Percentiles rank a stretch among this genome's conserved stretches.
These are phyloP conservation scores for Gallinago media DNA, from an alignment of 2,113 vertebrate genomes.

Conservation along the genomic window DNA sequence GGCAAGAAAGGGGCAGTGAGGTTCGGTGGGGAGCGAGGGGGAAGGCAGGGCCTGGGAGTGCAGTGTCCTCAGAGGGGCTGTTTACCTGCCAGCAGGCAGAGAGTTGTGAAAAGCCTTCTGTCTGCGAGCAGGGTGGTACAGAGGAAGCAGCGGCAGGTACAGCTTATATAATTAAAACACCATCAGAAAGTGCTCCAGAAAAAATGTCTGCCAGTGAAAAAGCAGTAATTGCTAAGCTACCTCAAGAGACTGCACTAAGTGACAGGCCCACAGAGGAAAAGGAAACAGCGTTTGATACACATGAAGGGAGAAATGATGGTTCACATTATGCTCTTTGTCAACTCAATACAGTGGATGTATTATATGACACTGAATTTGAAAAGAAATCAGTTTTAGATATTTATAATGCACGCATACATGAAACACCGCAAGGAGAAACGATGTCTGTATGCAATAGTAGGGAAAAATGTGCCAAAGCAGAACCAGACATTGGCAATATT, in stretches of 20 bases:
- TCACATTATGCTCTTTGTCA: slow-evolving; percentile 82
- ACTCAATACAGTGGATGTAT: slow-evolving; percentile 74
- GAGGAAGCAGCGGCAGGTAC: slow-evolving; percentile 71
- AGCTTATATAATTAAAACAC: slow-evolving; percentile 83
- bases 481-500: slow-evolving; percentile 23
- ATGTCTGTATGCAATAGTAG: slow-evolving; percentile 28
- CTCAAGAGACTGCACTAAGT: slow-evolving; percentile 81
- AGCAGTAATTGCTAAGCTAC: slow-evolving; percentile 83
- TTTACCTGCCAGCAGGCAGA: slow-evolving; percentile 75
- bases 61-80: slow-evolving; percentile 42
- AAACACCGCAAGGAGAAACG: slow-evolving; percentile 65
- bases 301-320: slow-evolving; percentile 81
- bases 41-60: not conserved
- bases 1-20: slow-evolving; percentile 37
- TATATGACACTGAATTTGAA: slow-evolving; percentile 78
- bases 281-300: slow-evolving; percentile 82
- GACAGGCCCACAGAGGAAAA: slow-evolving; percentile 81
- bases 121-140: slow-evolving; percentile 60
- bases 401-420: slow-evolving; percentile 69
- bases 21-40: not conserved
- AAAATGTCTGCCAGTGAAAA: slow-evolving; percentile 80
- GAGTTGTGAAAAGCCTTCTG: slow-evolving; percentile 71
- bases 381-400: slow-evolving; percentile 75
- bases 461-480: slow-evolving; percentile 64
- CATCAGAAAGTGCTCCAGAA: slow-evolving; percentile 81